Conservation (phyloP, 92 coral and sea anemone genomes). For the Zoanthus gigantus region DNA sequence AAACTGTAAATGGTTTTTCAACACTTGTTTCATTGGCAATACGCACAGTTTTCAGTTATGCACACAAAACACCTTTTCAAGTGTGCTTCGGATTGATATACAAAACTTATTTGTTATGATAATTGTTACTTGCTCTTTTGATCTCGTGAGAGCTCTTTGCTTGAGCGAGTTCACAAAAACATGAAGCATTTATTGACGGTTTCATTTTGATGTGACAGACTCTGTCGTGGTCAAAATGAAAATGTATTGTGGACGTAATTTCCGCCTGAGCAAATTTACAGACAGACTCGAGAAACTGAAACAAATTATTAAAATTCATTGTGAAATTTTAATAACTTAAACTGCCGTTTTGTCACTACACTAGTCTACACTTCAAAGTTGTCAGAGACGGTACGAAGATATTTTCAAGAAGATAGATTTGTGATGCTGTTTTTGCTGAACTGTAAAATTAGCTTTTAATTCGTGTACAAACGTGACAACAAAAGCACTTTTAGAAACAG, state of each 20-base stretch:
- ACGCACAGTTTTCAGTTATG: background rate
- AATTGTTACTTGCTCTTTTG: constrained; percentile 2
- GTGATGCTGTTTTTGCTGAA: background rate
- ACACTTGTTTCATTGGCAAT: background rate
- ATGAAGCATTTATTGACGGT: background rate
- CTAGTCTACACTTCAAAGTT: background rate
- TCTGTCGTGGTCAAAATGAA: constrained; percentile 10
- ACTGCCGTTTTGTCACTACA: background rate
- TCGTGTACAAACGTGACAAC: constrained; percentile 6
- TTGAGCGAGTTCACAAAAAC: constrained; percentile 23
- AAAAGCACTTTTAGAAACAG: constrained; percentile 9
- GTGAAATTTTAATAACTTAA: constrained; percentile 9
- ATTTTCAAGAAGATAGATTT: background rate
- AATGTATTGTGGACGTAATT: constrained; percentile 14
- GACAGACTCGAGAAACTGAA: constrained; percentile 36
- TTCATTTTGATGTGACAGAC: background rate
- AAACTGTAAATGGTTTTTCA: background rate
- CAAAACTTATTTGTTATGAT: constrained; percentile 24
- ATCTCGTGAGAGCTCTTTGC: constrained; percentile 6
- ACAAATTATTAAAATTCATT: background rate
- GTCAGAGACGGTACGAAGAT: background rate
- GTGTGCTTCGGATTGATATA: background rate
- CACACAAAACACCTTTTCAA: constrained; percentile 12
- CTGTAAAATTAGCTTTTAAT: background rate
- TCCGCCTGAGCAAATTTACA: constrained; percentile 40